Evolutionary conservation across 2,113 vertebrate species (phyloP), one percentile per base, ranked within the genome.

Genomic region (Nicator chloris): DNA sequence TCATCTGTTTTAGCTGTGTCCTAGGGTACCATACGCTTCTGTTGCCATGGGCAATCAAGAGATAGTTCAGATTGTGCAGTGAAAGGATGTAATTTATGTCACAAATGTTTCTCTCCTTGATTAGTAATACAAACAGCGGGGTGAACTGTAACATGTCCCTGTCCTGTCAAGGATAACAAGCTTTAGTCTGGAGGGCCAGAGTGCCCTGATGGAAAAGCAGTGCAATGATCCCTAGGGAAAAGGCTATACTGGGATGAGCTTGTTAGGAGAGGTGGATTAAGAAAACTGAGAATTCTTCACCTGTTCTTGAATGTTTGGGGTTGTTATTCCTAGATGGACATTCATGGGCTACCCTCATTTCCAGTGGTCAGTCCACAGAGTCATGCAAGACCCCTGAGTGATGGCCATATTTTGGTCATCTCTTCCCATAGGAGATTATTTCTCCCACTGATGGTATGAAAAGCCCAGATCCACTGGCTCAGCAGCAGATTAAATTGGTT

Each of bases 221-320:
- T 13, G 26, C 7, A 42, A 50, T 20, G 26, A 50, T 65, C 37
- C 33, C 66, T 16, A 35, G 37, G 39, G 44, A 47, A 19, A 5
- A n/a, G 40, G 15, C 27, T 57, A 7, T 0, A 0, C 23, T 1
- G 1, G 15, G 70, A 78, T 0, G 0, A 12, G 5, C 28, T 81
- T 13, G 9, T 45, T 75, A 85, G 40, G 22, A 37, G 39, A 51
- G 3, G 15, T 31, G 3, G 20, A 51, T 70, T 70, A 83, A 77
- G 37, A 65, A 77, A 88, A 57, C 15, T 39, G 64, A 83, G 15
- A 7, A 9, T 42, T 66, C 27, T 76, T 56, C n/a, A 69, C 15
- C 31, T 66, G 69, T 66, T 15, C 40, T 56, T 87, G 11, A 56
- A 49, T 31, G 12, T 40, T 45, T 71, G 28, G 15, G 20, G 24